Base-by-base conservation (phyloP, 2,888 invertebrate genomes). In the Cordilura impudica region DNA sequence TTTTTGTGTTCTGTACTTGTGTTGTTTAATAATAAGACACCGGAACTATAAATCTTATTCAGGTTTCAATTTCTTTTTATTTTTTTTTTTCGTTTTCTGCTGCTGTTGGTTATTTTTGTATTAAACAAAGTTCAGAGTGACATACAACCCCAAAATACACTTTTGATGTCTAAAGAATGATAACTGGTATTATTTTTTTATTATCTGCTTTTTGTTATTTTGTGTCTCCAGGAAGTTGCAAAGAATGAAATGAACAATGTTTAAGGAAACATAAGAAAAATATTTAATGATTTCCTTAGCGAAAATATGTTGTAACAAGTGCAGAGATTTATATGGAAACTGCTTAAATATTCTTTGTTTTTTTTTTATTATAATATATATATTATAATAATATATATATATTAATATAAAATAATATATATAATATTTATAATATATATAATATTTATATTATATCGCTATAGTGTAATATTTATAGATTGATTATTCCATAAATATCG, bases 271-370 rank as follows among this genome's bases (percentile, higher is more conserved):
- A 60, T 31, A n/a, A 60, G n/a, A n/a, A 53, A 66, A 60, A 60
- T 66, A 18, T 47, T 66, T 66, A 73, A 73, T 73, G 66, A 73
- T 53, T 60, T 73, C 73, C 73, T 23, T 39, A 8, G 35, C n/a
- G n/a, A 5, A 39, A n/a, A 26, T 4, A 3, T 26, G n/a, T n/a
- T 39, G 2, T 39, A 39, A 39, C 35, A 39, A 39, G 3, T 39
- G 35, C 4, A 39, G n/a, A 12, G 10, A 31, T 8, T 31, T 10
- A 10, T 31, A 31, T n/a, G n/a, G n/a, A n/a, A n/a, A n/a, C n/a
- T n/a, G n/a, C n/a, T n/a, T n/a, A n/a, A n/a, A n/a, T n/a, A n/a
- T n/a, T n/a, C n/a, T n/a, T n/a, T n/a, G n/a, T n/a, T n/a, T n/a
- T n/a, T n/a, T n/a, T n/a, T n/a, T n/a, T n/a, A n/a, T n/a, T n/a